A percentile compares a stretch with the other conserved stretches of the same genome.
phyloP scores from a whole-genome alignment of 2,113 vertebrate species.

The Sinocyclocheilus maitianheensis region DNA sequence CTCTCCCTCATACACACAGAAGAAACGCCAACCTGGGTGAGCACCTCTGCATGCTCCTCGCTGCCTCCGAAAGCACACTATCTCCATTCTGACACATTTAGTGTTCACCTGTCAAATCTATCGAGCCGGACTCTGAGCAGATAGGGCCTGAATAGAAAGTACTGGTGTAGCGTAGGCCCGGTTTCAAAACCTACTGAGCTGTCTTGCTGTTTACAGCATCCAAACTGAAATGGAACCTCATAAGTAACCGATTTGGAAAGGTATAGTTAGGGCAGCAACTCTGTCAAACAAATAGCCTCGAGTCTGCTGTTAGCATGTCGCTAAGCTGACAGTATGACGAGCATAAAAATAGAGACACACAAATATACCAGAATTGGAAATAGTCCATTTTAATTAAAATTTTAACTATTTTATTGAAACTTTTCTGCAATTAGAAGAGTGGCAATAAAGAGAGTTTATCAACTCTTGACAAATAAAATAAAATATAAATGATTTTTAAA shows the following conservation, averaged over 20 bases:
- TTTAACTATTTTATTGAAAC: too few relatives aligned
- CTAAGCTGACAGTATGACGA: neutral
- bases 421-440: too few relatives aligned
- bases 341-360: neutral
- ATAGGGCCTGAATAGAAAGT: neutral
- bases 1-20: neutral
- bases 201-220: neutral
- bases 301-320: neutral
- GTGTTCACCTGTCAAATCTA: constrained; percentile 28
- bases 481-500: too few relatives aligned
- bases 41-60: neutral
- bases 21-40: neutral
- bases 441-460: too few relatives aligned
- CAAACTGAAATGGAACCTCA: neutral
- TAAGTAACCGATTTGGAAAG: neutral
- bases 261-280: neutral
- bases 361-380: neutral
- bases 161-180: too few relatives aligned
- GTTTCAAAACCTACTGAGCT: neutral
- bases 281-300: neutral
- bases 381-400: too few relatives aligned
- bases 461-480: too few relatives aligned
- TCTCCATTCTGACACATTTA: constrained; percentile 28
- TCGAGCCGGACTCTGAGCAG: neutral
- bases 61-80: neutral